A percentile compares a stretch with the other conserved stretches of the same genome.
These are phyloP conservation scores for Aphelocoma californica DNA, from an alignment of 2,797 vertebrate genomes.

Conservation along the genomic window DNA sequence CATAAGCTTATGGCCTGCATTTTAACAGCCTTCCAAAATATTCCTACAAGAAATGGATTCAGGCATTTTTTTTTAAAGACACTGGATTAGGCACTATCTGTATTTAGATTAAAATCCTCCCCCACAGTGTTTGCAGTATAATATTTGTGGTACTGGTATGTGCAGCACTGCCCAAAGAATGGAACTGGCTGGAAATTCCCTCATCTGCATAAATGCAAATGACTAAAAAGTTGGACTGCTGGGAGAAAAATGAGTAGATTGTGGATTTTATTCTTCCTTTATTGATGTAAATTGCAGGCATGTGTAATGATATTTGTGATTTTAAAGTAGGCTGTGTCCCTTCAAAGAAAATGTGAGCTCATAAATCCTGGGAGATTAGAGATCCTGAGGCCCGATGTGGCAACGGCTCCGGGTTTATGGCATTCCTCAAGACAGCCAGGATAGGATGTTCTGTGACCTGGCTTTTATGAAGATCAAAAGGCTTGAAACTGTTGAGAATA, in stretches of 20 bases:
- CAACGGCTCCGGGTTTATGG: neutral
- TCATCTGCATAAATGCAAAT: neutral
- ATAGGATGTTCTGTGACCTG: neutral
- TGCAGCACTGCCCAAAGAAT: neutral
- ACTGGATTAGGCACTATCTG: neutral
- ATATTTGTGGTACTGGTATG: neutral
- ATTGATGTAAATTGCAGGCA: neutral
- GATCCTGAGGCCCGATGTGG: neutral
- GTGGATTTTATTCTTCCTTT: slow-evolving; percentile 17
- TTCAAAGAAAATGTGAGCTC: slow-evolving; percentile 31
- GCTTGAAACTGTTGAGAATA: slow-evolving; percentile 39
- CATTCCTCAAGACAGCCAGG: slow-evolving; percentile 15
- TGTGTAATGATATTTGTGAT: neutral
- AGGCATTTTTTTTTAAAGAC: neutral
- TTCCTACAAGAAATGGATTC: neutral
- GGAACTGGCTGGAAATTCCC: slow-evolving; percentile 16
- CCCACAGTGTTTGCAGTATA: neutral
- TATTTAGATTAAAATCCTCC: neutral
- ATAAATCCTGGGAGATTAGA: slow-evolving; percentile 42
- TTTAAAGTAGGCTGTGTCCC: neutral
- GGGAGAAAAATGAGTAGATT: neutral
- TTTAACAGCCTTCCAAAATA: neutral
- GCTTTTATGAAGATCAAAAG: slow-evolving; percentile 55
- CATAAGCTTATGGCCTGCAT: neutral
- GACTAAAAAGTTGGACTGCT: neutral